Evolutionary conservation across 2,113 vertebrate genomes (phyloP).

Genomic region (Neolamprologus variostigma): DNA sequence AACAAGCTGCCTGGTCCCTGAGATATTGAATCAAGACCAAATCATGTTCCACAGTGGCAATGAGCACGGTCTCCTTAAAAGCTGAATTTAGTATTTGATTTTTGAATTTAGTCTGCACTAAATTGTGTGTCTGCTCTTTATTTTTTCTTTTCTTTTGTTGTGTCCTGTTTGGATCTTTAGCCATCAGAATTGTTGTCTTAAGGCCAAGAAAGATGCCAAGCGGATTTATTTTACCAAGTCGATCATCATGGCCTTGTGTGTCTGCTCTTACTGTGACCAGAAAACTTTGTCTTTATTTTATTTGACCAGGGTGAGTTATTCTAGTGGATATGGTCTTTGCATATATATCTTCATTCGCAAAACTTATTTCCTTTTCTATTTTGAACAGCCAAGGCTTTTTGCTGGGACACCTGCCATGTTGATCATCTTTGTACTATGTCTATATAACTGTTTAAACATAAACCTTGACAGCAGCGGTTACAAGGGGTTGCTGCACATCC

Average conservation of each 20-base stretch:
- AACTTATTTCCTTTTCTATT: background rate
- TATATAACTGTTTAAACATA: background rate
- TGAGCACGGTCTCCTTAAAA: background rate
- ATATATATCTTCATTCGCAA: background rate
- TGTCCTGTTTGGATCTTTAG: too few species aligned
- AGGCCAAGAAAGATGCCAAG: too few species aligned
- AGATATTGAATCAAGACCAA: background rate
- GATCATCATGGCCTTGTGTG: background rate
- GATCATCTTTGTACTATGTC: too few species aligned
- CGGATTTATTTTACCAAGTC: too few species aligned
- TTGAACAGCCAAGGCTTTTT: background rate
- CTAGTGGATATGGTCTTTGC: background rate
- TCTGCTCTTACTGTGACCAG: background rate
- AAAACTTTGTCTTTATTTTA: background rate
- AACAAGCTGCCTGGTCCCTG: background rate
- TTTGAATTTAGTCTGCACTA: background rate
- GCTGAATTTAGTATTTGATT: background rate
- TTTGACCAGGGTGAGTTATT: background rate
- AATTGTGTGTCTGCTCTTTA: background rate
- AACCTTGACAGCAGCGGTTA: background rate
- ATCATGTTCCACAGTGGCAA: background rate
- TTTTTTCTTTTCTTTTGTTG: too few species aligned
- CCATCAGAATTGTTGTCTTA: too few species aligned
- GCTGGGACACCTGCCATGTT: background rate
- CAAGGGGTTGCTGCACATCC: background rate